phyloP scores from a whole-genome alignment of 2,113 vertebrate species.

The Casuarius casuarius region DNA sequence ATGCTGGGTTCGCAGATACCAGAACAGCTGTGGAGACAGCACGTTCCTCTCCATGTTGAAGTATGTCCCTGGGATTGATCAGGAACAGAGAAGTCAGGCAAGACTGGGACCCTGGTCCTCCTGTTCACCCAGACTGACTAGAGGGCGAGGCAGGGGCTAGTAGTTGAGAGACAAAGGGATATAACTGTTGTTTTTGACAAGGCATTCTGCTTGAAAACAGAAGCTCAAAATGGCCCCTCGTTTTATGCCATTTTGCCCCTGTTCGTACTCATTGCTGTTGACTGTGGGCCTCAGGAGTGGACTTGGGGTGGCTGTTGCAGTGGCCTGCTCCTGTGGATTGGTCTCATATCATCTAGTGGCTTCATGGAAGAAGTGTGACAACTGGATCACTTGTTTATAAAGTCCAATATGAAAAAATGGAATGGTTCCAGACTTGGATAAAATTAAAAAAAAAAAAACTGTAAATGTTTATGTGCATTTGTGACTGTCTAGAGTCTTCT shows the following conservation, averaged over 20 bases:
- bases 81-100: neutral
- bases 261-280: neutral
- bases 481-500: neutral
- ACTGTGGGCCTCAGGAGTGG: accelerated
- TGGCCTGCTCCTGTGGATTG: neutral
- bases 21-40: neutral
- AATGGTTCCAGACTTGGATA: neutral
- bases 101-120: neutral
- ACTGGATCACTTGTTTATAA: neutral
- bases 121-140: neutral
- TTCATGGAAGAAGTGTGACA: neutral
- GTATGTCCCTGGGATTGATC: neutral
- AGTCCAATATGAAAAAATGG: neutral
- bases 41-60: neutral
- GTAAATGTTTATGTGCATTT: neutral
- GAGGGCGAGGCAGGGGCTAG: accelerated
- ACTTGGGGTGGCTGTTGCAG: neutral
- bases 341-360: neutral
- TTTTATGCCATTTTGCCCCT: neutral
- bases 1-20: neutral
- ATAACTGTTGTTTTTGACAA: neutral
- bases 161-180: neutral
- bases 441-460: neutral
- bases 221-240: accelerated
- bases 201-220: neutral